Evolutionary conservation across 2,888 invertebrate genomes (phyloP).

Genomic region (Acleris emargana): DNA sequence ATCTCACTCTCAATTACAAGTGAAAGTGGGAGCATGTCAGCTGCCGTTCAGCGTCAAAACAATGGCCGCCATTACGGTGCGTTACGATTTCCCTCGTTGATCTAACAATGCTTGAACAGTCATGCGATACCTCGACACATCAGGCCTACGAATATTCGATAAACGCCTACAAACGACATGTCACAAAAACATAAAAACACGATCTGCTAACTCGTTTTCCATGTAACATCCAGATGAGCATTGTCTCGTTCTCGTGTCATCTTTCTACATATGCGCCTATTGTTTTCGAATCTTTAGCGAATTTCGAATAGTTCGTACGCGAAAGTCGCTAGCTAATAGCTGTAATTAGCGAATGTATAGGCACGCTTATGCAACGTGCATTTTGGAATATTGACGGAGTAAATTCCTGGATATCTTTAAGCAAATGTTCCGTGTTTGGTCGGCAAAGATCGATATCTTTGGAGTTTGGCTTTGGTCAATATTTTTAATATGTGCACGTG

Average conservation of each 20-base stretch:
- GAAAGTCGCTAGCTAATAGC: constrained; percentile 32
- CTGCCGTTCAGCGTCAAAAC: constrained; percentile 46
- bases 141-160: no score
- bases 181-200: constrained; percentile 27
- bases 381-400: background rate
- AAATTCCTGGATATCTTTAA: constrained; percentile 43
- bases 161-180: background rate
- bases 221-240: constrained; percentile 27
- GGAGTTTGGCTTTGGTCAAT: constrained; percentile 23
- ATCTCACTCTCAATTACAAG: constrained; percentile 31
- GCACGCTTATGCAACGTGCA: background rate
- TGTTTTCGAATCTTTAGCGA: constrained; percentile 32
- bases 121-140: constrained; percentile 24
- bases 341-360: constrained; percentile 21
- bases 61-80: constrained; percentile 45
- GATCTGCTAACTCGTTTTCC: constrained; percentile 25
- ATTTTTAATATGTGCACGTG: constrained; percentile 4
- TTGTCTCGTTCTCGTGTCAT: constrained; percentile 35
- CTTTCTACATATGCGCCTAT: constrained; percentile 18
- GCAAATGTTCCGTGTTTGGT: constrained; percentile 45
- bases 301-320: constrained; percentile 27
- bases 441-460: constrained; percentile 20
- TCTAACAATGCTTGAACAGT: constrained; percentile 28
- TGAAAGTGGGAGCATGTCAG: constrained; percentile 32
- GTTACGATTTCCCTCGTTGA: constrained; percentile 40